A percentile compares a stretch with the other conserved stretches of the same genome.
Evolutionary conservation across 1,140 invertebrate genomes (phyloP).

Genomic region (Drusus annulatus): DNA sequence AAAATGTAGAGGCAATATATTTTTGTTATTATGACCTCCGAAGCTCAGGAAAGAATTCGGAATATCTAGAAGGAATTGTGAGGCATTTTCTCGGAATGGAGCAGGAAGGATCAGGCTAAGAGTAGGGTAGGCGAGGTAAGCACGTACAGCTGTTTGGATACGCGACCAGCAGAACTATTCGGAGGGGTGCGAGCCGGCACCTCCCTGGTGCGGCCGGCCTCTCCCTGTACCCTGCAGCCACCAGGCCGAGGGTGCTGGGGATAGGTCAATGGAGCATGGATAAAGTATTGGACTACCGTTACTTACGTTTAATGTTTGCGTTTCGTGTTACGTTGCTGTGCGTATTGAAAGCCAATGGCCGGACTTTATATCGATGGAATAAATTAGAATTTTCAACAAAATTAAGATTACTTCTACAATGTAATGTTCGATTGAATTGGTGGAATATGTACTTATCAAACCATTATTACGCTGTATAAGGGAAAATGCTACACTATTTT

Average conservation of each 20-base stretch:
- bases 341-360: conserved; percentile 49
- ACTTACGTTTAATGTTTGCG: conserved; percentile 57
- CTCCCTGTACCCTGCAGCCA: neutral
- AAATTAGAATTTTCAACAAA: conserved; percentile 42
- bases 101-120: conserved; percentile 1
- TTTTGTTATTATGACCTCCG: conserved; percentile 52
- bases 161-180: conserved; percentile 47
- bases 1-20: conserved; percentile 57
- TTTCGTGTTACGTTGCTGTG: conserved; percentile 50
- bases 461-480: neutral
- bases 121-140: conserved; percentile 14
- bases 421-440: conserved; percentile 14
- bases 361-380: conserved; percentile 46
- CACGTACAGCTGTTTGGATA: conserved; percentile 55
- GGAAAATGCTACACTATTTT: too few species aligned
- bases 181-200: conserved; percentile 18
- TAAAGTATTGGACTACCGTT: conserved; percentile 57
- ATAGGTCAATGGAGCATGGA: conserved; percentile 58
- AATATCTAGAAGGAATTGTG: conserved; percentile 42
- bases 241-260: neutral
- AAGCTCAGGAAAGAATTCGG: conserved; percentile 45
- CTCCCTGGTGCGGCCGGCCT: too few species aligned
- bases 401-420: conserved; percentile 25
- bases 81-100: conserved; percentile 18
- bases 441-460: neutral